phyloP scores from a whole-genome alignment of 2,888 invertebrate species.

The Eristalis tenax region DNA sequence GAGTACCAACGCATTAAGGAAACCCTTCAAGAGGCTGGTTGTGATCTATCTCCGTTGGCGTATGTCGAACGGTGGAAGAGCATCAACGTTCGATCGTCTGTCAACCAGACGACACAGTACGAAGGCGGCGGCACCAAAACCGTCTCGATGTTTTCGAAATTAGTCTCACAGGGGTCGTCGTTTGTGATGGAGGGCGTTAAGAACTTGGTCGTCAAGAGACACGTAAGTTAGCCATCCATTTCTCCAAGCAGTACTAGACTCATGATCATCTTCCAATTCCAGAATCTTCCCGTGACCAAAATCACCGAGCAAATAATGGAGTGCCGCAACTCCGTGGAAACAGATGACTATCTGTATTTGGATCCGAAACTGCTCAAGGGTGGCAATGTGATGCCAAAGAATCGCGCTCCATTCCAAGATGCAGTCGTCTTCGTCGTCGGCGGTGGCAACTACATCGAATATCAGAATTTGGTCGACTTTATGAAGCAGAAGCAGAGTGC shows the following conservation, averaged over 20 bases:
- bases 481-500: slow-evolving; percentile 91
- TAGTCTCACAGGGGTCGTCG: slow-evolving; percentile 97
- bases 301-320: slow-evolving; percentile 95
- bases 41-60: slow-evolving; percentile 91
- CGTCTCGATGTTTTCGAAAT: slow-evolving; percentile 98
- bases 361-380: slow-evolving; percentile 96
- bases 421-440: slow-evolving; percentile 95
- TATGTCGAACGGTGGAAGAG: slow-evolving; percentile 95
- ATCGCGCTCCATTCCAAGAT: slow-evolving; percentile 89
- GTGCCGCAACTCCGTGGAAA: slow-evolving; percentile 88
- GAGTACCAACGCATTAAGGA: slow-evolving; percentile 92
- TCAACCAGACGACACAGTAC: slow-evolving; percentile 88
- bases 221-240: slow-evolving; percentile 85
- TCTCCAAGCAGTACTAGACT: background rate
- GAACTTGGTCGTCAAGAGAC: slow-evolving; percentile 98
- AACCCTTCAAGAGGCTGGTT: slow-evolving; percentile 90
- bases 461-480: slow-evolving; percentile 98
- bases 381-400: slow-evolving; percentile 85
- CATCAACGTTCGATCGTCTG: slow-evolving; percentile 78
- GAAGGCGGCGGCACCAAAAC: slow-evolving; percentile 97
- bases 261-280: slow-evolving; percentile 66
- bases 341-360: slow-evolving; percentile 94
- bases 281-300: slow-evolving; percentile 97
- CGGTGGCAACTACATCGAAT: slow-evolving; percentile 99
- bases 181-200: slow-evolving; percentile 99